Evolutionary conservation across 2,888 invertebrate genomes (phyloP), one percentile per base, ranked within the genome.

Genomic region (Cheiracanthium punctorium): DNA sequence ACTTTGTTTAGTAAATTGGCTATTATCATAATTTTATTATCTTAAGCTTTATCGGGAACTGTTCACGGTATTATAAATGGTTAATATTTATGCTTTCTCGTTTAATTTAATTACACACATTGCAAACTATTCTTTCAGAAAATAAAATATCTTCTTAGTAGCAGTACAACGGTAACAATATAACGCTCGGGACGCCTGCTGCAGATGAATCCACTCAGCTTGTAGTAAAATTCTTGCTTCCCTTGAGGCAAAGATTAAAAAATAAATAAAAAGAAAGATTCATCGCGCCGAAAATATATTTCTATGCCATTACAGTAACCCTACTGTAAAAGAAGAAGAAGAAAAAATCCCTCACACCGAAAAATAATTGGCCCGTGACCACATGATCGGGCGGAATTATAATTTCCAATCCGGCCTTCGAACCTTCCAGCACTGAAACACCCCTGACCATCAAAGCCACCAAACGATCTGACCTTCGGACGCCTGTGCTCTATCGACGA

Each of bases 391-490:
- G 52, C 65, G 43, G 84, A 79, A 85, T 79, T 79, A 79, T 79
- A 85, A 85, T 85, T 85, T 79, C 67, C 69, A 41, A 48, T 58
- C 52, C 73, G 79, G 73, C 79, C 84, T 79, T 77, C 75, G 76
- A 58, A 65, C 20, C 41, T 24, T 72, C 72, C 30, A 32, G 33
- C 64, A 24, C 37, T 81, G 48, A 33, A 48, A 79, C 48, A 73
- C 73, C 79, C 79, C 77, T 73, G 77, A 72, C 79, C 73, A 74
- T 80, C 73, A 79, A 73, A 85, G 67, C 77, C 77, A 52, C 84
- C 79, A 85, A 85, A 79, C 79, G 84, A 85, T 85, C 67, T 85
- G 84, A 85, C 84, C 84, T 85, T 85, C 84, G 84, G 43, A 37
- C 72, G 77, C 33, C 48, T 79, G 77, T 84, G 82, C 74, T 67